Conservation (phyloP, 2,113 vertebrate genomes). For the Phoxinus phoxinus region DNA sequence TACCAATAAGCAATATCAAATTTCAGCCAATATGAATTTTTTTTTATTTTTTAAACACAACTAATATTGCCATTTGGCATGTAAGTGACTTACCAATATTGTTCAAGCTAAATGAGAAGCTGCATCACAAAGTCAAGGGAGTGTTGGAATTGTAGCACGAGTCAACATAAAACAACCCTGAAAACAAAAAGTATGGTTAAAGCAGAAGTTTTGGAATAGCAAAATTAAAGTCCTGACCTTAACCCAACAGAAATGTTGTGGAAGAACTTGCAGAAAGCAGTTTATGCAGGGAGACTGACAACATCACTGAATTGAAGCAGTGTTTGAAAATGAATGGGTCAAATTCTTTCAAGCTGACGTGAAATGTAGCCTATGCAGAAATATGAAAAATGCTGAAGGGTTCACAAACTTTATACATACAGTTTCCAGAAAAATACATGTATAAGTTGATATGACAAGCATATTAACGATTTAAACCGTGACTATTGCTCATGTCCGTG, state of each 20-base stretch:
- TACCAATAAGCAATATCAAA: neutral
- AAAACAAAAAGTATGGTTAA: neutral
- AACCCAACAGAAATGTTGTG: neutral
- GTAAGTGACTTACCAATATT: too few relatives aligned
- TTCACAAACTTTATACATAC: neutral
- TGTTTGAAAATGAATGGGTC: slow-evolving; percentile 7
- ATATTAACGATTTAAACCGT: neutral
- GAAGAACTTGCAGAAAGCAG: neutral
- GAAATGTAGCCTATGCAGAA: neutral
- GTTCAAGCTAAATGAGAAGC: too few relatives aligned
- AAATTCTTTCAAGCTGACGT: neutral
- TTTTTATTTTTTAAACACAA: too few relatives aligned
- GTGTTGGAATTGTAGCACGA: neutral
- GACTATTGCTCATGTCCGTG: neutral
- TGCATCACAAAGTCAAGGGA: too few relatives aligned
- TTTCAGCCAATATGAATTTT: neutral
- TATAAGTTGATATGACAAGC: neutral
- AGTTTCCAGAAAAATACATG: neutral
- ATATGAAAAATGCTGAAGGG: neutral
- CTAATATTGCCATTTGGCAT: too few relatives aligned
- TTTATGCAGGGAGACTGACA: neutral
- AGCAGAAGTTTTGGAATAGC: neutral
- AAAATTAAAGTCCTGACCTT: neutral
- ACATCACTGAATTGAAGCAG: neutral
- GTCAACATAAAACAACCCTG: neutral